Conservation (phyloP, 2,797 vertebrate genomes). For the Pogoniulus pusillus region DNA sequence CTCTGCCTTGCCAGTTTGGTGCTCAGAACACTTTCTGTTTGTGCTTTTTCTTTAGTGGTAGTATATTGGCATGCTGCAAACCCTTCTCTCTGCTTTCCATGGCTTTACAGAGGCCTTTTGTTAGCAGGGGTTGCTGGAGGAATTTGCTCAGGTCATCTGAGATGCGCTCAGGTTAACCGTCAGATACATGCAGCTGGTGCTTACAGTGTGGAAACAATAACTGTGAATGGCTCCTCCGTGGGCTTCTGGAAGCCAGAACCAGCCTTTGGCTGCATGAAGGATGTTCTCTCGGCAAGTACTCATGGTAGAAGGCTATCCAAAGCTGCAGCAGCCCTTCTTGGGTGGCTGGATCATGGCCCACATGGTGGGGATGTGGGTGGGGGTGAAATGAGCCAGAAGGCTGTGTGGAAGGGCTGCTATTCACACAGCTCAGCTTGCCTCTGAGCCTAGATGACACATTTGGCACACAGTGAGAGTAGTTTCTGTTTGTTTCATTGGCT, state of each 20-base stretch:
- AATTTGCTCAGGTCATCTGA: not conserved
- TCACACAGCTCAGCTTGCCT: not conserved
- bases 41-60: not conserved
- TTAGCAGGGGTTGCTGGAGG: not conserved
- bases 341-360: not conserved
- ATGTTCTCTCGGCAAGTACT: accelerated
- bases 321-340: not conserved
- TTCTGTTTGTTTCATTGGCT: not conserved
- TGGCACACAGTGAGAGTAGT: not conserved
- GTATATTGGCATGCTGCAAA: accelerated
- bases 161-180: not conserved
- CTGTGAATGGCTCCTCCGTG: not conserved
- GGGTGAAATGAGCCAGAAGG: not conserved
- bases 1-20: not conserved
- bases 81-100: not conserved
- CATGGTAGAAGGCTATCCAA: not conserved
- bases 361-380: not conserved
- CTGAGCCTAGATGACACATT: not conserved
- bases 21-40: not conserved
- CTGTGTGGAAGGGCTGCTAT: not conserved
- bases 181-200: not conserved
- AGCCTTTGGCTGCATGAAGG: accelerated
- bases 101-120: conserved; percentile 35
- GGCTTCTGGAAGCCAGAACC: not conserved
- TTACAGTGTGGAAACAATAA: not conserved